Evolutionary conservation across 30 jellyfish, hydroid and myxozoan species (phyloP).

Genomic region (Catostylus mosaicus): DNA sequence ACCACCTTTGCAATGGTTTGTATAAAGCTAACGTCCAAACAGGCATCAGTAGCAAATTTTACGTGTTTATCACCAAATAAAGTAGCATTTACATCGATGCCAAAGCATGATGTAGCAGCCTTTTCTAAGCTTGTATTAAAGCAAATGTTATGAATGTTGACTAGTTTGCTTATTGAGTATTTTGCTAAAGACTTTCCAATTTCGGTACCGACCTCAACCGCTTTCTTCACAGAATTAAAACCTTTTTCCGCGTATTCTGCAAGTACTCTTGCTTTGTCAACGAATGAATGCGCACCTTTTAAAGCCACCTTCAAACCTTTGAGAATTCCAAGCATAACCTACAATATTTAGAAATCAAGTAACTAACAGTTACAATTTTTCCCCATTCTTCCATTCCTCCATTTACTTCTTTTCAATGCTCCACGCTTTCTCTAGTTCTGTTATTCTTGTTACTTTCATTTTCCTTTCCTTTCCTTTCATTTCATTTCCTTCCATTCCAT

Average conservation of each 20-base stretch:
- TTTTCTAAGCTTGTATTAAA: slow-evolving; percentile 82
- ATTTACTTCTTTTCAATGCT: neutral
- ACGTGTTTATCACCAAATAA: slow-evolving; percentile 61
- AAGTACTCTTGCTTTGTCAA: slow-evolving; percentile 52
- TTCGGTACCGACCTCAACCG: slow-evolving; percentile 65
- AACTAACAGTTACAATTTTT: neutral
- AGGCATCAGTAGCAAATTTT: slow-evolving; percentile 55
- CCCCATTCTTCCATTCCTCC: neutral
- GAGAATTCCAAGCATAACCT: slow-evolving; percentile 77
- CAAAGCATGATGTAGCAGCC: slow-evolving; percentile 81
- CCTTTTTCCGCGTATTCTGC: slow-evolving; percentile 66
- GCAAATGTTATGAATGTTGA: slow-evolving; percentile 73
- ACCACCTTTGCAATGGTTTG: slow-evolving; percentile 59
- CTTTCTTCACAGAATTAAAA: slow-evolving; percentile 47
- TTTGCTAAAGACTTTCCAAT: slow-evolving; percentile 42
- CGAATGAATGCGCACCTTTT: slow-evolving; percentile 58
- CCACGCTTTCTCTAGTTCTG: neutral
- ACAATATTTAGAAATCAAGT: neutral
- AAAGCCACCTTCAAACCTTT: slow-evolving; percentile 50
- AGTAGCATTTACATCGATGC: slow-evolving; percentile 64
- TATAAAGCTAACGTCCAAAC: slow-evolving; percentile 78
- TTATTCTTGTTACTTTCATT: neutral
- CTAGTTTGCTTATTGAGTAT: slow-evolving; percentile 43
- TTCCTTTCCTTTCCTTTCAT: neutral
- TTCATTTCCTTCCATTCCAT: neutral